phyloP scores from a whole-genome alignment of 2,797 vertebrate genomes.

The Novumbra hubbsi region DNA sequence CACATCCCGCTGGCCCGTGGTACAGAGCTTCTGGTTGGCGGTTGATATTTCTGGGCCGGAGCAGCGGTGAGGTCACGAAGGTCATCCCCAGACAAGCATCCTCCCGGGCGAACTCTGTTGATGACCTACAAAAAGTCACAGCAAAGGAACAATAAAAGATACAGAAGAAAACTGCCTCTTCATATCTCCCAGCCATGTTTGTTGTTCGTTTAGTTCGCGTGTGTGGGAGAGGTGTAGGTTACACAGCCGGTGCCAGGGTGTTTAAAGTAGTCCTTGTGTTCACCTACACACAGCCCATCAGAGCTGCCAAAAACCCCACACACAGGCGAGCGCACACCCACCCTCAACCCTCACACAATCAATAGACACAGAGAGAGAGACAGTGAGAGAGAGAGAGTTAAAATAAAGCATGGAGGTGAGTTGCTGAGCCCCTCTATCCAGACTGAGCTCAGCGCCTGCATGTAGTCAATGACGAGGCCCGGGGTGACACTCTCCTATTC shows the following conservation, averaged over 20 bases:
- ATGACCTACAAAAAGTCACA: slow-evolving; percentile 47
- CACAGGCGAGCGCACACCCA: slow-evolving; percentile 18
- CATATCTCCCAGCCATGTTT: neutral
- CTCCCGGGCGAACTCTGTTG: slow-evolving; percentile 38
- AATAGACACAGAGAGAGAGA: neutral
- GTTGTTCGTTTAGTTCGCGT: slow-evolving; percentile 6
- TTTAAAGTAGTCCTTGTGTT: slow-evolving; percentile 55
- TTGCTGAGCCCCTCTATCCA: slow-evolving; percentile 46
- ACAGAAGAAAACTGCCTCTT: slow-evolving; percentile 4
- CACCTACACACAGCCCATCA: slow-evolving; percentile 57
- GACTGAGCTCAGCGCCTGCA: slow-evolving; percentile 41
- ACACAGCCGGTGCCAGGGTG: slow-evolving; percentile 34
- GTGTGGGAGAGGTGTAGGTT: slow-evolving; percentile 7
- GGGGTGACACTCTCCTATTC: slow-evolving; percentile 49
- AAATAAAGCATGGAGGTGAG: slow-evolving; percentile 45
- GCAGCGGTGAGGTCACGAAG: slow-evolving; percentile 43
- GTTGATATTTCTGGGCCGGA: slow-evolving; percentile 52
- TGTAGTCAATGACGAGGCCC: slow-evolving; percentile 52
- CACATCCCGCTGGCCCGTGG: slow-evolving; percentile 35
- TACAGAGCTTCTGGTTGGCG: slow-evolving; percentile 43
- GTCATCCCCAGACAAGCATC: slow-evolving; percentile 61
- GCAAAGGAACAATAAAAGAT: slow-evolving; percentile 13
- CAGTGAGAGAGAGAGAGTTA: slow-evolving; percentile 42
- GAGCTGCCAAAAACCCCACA: slow-evolving; percentile 49
- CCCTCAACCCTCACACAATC: neutral